These are phyloP conservation scores for Otocyon megalotis DNA, from an alignment of 2,113 vertebrate genomes.

Conservation along the genomic window DNA sequence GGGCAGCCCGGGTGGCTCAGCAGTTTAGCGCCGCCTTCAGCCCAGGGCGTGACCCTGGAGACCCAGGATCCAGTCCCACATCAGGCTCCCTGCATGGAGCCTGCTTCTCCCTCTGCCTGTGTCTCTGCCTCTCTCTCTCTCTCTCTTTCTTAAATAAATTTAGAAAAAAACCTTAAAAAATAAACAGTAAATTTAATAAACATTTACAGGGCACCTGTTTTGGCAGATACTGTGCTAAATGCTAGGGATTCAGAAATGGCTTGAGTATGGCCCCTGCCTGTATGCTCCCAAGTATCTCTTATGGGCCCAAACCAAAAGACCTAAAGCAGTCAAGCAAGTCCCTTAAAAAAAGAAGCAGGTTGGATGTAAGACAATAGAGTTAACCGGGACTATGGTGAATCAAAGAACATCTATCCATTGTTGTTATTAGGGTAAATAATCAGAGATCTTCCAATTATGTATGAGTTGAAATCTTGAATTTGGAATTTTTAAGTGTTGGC, in stretches of 20 bases:
- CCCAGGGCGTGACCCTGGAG: too few species aligned
- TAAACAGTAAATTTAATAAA: constrained; percentile 53
- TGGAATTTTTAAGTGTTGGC: neutral
- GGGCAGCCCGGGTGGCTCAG: too few species aligned
- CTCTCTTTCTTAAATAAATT: too few species aligned
- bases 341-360: neutral
- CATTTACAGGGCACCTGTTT: neutral
- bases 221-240: neutral
- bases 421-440: constrained; percentile 9
- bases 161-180: too few species aligned
- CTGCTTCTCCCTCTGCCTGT: too few species aligned
- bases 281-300: neutral
- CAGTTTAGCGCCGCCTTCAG: too few species aligned
- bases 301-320: neutral
- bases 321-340: neutral
- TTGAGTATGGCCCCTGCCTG: neutral
- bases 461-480: constrained; percentile 28
- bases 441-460: neutral
- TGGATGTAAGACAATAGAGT: neutral
- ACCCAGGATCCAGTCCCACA: too few species aligned
- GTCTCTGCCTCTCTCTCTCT: too few species aligned
- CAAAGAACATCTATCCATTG: neutral
- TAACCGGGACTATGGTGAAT: neutral
- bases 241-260: constrained; percentile 40
- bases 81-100: too few species aligned